phyloP scores from a whole-genome alignment of 2,888 invertebrate genomes.

The Synergus japonicus region DNA sequence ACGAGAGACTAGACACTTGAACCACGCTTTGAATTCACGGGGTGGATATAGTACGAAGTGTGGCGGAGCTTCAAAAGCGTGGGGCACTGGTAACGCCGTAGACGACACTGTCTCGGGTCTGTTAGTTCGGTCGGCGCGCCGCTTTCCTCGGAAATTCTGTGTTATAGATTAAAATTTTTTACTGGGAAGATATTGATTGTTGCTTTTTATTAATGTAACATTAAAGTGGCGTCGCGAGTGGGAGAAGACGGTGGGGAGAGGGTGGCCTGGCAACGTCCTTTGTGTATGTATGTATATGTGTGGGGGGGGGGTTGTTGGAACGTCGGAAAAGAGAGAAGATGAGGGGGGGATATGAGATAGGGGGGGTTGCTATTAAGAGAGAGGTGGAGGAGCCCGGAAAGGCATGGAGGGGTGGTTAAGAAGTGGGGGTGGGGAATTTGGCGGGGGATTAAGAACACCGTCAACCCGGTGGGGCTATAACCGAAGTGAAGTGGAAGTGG shows the following conservation, averaged over 20 bases:
- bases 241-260: conserved; percentile 55
- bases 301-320: conserved; percentile 47
- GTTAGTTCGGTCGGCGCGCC: conserved; percentile 53
- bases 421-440: conserved; percentile 52
- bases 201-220: conserved; percentile 77
- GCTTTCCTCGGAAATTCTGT: conserved; percentile 68
- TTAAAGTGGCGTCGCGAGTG: conserved; percentile 71
- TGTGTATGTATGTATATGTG: conserved; percentile 44
- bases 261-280: conserved; percentile 46
- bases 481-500: conserved; percentile 47
- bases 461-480: conserved; percentile 51
- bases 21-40: conserved; percentile 9
- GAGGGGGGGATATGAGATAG: conserved; percentile 33
- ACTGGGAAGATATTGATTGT: conserved; percentile 77
- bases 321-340: conserved; percentile 46
- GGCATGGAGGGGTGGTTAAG: conserved; percentile 46
- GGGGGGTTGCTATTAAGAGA: conserved; percentile 50
- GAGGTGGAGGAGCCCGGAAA: conserved; percentile 48
- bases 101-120: conserved; percentile 51
- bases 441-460: conserved; percentile 40
- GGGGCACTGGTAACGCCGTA: conserved; percentile 49
- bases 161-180: conserved; percentile 76
- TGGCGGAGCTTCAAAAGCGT: conserved; percentile 36
- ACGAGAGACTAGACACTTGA: background rate
- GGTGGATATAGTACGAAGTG: conserved; percentile 22